These are phyloP conservation scores for Emys orbicularis DNA, from an alignment of 2,797 vertebrate genomes.

Conservation along the genomic window DNA sequence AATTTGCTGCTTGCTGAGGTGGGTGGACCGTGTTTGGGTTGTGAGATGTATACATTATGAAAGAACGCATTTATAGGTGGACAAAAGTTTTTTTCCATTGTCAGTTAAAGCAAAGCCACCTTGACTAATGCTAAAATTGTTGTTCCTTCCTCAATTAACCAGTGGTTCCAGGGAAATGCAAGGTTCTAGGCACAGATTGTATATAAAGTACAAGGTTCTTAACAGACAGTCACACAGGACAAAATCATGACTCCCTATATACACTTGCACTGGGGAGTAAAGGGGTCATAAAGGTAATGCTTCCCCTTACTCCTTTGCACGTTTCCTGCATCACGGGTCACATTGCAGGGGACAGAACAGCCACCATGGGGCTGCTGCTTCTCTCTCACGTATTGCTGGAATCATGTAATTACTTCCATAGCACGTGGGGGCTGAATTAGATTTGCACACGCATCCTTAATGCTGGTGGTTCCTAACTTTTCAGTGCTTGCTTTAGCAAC, in stretches of 20 bases:
- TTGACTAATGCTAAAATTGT: not conserved
- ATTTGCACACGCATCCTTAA: fast-evolving
- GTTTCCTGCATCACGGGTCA: fast-evolving
- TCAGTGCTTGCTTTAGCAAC: not conserved
- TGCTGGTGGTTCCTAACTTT: not conserved
- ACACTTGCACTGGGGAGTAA: fast-evolving
- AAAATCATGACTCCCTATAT: fast-evolving
- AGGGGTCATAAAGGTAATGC: not conserved
- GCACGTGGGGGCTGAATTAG: not conserved
- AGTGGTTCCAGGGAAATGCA: fast-evolving
- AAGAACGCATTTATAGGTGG: not conserved
- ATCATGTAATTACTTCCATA: not conserved
- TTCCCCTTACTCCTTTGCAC: fast-evolving
- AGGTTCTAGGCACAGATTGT: fast-evolving
- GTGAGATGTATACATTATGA: not conserved
- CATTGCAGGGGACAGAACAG: fast-evolving
- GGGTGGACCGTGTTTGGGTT: not conserved
- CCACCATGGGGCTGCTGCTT: not conserved
- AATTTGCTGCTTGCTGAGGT: not conserved
- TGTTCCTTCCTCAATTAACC: not conserved
- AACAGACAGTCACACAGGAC: fast-evolving
- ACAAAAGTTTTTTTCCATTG: not conserved
- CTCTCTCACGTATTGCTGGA: not conserved
- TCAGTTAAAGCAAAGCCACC: not conserved
- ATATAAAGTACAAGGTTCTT: not conserved